A percentile compares a stretch with the other conserved stretches of the same genome.
Evolutionary conservation across 2,888 invertebrate species (phyloP).

Genomic region (Cheilosia vulpina): DNA sequence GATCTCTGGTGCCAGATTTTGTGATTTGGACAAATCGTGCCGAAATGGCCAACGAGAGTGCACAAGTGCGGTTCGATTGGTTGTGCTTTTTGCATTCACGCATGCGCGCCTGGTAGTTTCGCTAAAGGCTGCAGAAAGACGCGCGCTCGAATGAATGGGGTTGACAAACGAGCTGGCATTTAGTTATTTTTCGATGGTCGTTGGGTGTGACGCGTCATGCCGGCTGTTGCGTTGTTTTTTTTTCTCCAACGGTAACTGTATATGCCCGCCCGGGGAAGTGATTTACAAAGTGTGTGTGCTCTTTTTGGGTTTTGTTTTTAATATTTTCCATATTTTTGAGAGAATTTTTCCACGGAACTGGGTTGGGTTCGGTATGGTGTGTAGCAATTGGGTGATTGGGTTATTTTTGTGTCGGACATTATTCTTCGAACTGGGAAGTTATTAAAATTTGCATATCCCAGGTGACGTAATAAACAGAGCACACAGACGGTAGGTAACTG

Average conservation of each 20-base stretch:
- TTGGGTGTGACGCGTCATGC: constrained; percentile 43
- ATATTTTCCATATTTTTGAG: constrained; percentile 44
- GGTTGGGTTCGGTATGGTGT: constrained; percentile 32
- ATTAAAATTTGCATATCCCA: constrained; percentile 27
- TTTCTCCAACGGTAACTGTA: background rate
- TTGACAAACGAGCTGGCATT: constrained; percentile 54
- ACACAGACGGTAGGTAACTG: too few relatives aligned
- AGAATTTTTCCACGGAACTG: constrained; percentile 39
- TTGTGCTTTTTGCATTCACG: constrained; percentile 35
- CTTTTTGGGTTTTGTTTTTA: background rate
- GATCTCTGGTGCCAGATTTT: constrained; percentile 73
- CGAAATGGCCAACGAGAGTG: constrained; percentile 50
- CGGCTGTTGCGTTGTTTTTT: background rate
- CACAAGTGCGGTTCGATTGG: constrained; percentile 15
- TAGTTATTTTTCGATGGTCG: constrained; percentile 7
- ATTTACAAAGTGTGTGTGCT: constrained; percentile 43
- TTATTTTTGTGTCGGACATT: background rate
- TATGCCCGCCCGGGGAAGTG: constrained; percentile 35
- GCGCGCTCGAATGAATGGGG: constrained; percentile 26
- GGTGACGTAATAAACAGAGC: background rate
- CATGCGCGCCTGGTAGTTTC: constrained; percentile 68
- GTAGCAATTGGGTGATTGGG: constrained; percentile 8
- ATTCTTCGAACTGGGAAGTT: background rate
- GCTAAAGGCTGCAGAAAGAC: constrained; percentile 49
- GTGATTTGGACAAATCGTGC: constrained; percentile 74